Conservation (phyloP, 2,113 vertebrate species). For the Microtus montanus region DNA sequence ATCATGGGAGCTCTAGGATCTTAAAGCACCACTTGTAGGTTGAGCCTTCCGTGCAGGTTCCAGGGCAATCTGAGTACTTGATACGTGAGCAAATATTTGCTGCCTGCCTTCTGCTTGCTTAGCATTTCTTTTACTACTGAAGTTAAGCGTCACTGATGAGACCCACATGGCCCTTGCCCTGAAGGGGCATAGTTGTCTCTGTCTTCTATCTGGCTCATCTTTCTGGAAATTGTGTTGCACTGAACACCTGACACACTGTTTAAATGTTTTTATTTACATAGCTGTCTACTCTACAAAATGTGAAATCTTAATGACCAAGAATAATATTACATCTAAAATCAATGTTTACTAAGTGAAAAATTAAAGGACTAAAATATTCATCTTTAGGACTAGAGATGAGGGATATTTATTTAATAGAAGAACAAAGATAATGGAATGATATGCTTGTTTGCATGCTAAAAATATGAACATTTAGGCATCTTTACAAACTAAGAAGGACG, state of each 20-base stretch:
- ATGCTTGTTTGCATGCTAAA: neutral
- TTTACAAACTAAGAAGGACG: neutral
- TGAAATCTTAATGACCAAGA: neutral
- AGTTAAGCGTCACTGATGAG: neutral
- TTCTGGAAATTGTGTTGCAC: neutral
- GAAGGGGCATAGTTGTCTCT: neutral
- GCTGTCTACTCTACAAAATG: neutral
- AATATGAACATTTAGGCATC: neutral
- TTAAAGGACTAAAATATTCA: neutral
- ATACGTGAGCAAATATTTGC: neutral
- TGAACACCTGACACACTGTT: neutral
- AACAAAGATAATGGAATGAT: neutral
- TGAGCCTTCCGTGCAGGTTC: neutral
- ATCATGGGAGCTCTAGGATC: neutral
- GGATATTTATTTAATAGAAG: neutral
- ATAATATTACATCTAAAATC: neutral
- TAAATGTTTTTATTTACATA: neutral
- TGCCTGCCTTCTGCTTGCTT: neutral
- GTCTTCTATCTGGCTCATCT: neutral
- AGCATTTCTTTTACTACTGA: neutral
- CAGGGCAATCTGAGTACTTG: neutral
- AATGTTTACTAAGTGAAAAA: neutral
- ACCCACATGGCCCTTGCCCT: neutral
- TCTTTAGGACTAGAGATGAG: neutral
- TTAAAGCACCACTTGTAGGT: neutral